Base-by-base conservation (phyloP, 92 coral and sea anemone species). In the Zoanthus solanderi region DNA sequence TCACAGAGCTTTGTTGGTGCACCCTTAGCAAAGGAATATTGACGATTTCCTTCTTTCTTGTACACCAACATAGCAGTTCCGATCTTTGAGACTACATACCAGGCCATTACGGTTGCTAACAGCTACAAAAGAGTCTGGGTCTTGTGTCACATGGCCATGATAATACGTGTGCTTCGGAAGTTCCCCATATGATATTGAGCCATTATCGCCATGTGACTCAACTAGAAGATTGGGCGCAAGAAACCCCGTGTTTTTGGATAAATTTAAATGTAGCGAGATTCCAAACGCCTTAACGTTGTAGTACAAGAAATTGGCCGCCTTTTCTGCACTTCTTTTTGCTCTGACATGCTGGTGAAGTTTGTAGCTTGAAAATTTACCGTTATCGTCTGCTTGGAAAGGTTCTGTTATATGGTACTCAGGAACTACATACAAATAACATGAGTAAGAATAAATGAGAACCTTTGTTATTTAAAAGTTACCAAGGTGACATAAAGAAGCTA, bases 331-430 rank as follows among this genome's bases (percentile, higher is more conserved):
- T 47, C 98, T 89, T 83, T 88, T 91, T 13, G 73, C 83, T 15
- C 98, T 91, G 58, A 87, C 87, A 66, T 90, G 93, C 72, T 86
- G 87, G 17, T 88, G 90, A 11, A 95, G 92, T 69, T 96, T 89
- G 89, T 91, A 88, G 79, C 94, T 91, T 42, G 84, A 83, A 69
- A 96, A 95, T 42, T 92, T 87, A 0, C 98, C 95, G 2, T 72
- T 84, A 60, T 90, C 92, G 47, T 96, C 93, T 16, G 90, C 90
- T 84, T 79, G 98, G 87, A 92, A 92, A 1, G 98, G 98, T 29
- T 83, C 84, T 29, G 96, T 87, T 46, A 96, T 90, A 28, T 96
- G 95, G 87, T 96, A 96, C n/a, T 93, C 95, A 78, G 98, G 98
- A 68, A 96, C 98, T 95, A 45, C 10, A 50, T 50, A 50, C 56